A percentile compares a stretch with the other conserved stretches of the same genome.
phyloP scores from a whole-genome alignment of 2,888 invertebrate genomes.

The Crematogaster levior region DNA sequence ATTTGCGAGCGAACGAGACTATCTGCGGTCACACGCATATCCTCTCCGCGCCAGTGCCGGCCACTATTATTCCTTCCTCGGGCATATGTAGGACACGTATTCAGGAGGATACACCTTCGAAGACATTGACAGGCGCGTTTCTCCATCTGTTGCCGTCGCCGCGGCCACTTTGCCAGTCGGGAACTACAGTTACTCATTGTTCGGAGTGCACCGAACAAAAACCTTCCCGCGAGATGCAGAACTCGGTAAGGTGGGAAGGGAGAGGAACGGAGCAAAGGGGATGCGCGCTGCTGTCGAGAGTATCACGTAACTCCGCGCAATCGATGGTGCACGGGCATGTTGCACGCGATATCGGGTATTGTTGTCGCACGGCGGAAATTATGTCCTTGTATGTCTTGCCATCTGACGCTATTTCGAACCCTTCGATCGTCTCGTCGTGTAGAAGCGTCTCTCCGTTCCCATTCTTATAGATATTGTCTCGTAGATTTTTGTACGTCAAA shows the following conservation, averaged over 20 bases:
- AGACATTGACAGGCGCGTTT: conserved; percentile 72
- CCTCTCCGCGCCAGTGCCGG: conserved; percentile 51
- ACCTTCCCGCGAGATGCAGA: conserved; percentile 55
- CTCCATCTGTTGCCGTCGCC: conserved; percentile 71
- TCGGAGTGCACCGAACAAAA: conserved; percentile 57
- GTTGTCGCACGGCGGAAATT: conserved; percentile 63
- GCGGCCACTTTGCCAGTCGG: conserved; percentile 48
- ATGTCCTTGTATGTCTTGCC: conserved; percentile 44
- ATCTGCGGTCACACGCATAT: conserved; percentile 70
- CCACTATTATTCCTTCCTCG: conserved; percentile 81
- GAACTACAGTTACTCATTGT: conserved; percentile 72
- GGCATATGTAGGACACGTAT: conserved; percentile 72
- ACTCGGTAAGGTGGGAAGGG: background rate
- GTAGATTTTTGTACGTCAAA: background rate
- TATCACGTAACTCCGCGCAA: conserved; percentile 60
- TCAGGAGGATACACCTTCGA: conserved; percentile 77
- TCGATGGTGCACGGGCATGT: conserved; percentile 56
- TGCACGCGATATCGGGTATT: conserved; percentile 74
- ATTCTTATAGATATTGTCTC: background rate
- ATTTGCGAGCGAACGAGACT: conserved; percentile 36
- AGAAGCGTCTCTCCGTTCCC: background rate
- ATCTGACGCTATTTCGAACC: conserved; percentile 57
- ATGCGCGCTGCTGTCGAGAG: conserved; percentile 46
- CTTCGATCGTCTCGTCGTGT: background rate
- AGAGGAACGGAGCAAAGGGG: background rate